Conservation (phyloP, 2,113 vertebrate species). For the Caretta caretta region DNA sequence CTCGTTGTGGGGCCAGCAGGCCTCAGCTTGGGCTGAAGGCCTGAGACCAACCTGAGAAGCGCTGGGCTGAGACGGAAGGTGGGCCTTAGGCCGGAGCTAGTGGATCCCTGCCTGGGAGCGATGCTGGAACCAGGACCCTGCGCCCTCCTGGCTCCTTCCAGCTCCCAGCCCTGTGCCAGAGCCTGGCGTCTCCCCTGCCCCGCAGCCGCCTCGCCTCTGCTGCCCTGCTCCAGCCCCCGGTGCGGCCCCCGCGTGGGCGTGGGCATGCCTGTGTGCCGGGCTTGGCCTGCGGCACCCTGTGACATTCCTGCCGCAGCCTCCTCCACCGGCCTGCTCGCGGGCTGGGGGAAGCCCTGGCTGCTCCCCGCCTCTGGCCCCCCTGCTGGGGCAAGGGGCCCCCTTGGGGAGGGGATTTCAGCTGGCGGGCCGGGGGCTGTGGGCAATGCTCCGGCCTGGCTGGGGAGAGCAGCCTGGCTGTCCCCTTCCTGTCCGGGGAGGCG, state of each 20-base stretch:
- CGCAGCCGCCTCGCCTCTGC: not conserved
- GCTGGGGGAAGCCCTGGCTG: conserved; percentile 57
- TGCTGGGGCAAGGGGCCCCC: conserved; percentile 47
- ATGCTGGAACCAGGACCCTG: no score
- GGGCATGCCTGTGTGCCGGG: not conserved
- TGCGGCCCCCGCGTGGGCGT: not conserved
- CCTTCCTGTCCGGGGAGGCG: not conserved
- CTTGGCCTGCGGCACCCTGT: not conserved
- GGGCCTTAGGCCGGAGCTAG: no score
- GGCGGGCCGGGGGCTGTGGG: not conserved
- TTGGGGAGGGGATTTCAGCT: conserved; percentile 15
- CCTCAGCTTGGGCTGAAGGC: not conserved
- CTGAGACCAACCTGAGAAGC: not conserved
- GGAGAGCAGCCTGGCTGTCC: not conserved
- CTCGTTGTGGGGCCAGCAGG: no score
- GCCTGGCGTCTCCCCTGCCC: not conserved
- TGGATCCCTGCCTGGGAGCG: no score
- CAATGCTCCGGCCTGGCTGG: rapidly evolving
- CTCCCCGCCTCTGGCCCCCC: conserved; percentile 40
- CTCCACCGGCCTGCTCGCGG: conserved; percentile 7
- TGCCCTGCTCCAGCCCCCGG: not conserved
- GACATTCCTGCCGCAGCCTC: conserved; percentile 59
- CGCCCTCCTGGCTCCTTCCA: no score
- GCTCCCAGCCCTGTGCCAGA: not conserved
- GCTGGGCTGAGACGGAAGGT: not conserved